Percentiles rank a stretch among this genome's conserved stretches.
Evolutionary conservation across 1,140 invertebrate genomes (phyloP).

Genomic region (Hylyphantes graminicola): DNA sequence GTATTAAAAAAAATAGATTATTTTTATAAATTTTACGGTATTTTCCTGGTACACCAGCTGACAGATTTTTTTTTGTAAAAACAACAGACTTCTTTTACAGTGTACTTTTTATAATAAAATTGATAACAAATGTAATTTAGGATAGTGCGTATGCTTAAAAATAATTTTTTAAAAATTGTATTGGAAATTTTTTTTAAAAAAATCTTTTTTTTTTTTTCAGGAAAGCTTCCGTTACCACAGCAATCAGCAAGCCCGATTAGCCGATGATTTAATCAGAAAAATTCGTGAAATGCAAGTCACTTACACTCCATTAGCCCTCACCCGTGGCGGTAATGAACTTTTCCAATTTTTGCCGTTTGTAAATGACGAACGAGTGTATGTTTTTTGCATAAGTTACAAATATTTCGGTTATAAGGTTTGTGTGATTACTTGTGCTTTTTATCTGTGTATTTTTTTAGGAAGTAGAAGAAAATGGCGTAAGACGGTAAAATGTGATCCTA

Average conservation of each 20-base stretch:
- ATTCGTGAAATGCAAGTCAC: constrained; percentile 66
- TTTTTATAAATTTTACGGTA: no score
- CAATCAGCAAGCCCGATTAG: constrained; percentile 66
- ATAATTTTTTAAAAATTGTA: background rate
- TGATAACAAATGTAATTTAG: no score
- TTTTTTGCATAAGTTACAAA: background rate
- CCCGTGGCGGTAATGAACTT: constrained; percentile 56
- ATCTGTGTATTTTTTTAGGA: constrained; percentile 7
- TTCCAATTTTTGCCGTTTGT: background rate
- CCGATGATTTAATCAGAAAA: constrained; percentile 66
- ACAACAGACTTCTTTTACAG: no score
- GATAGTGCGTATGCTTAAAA: background rate
- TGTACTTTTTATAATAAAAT: no score
- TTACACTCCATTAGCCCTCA: constrained; percentile 21
- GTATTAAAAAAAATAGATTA: no score
- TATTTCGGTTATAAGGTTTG: background rate
- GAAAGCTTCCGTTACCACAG: constrained; percentile 66
- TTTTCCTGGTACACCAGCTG: no score
- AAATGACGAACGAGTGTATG: no score
- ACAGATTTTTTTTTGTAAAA: no score
- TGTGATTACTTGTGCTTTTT: no score
- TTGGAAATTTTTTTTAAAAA: background rate
- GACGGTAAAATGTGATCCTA: constrained; percentile 43
- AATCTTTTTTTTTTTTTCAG: no score
- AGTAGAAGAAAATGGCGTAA: constrained; percentile 51